phyloP scores from a whole-genome alignment of 2,113 vertebrate genomes.

The Campylomormyrus numenius region DNA sequence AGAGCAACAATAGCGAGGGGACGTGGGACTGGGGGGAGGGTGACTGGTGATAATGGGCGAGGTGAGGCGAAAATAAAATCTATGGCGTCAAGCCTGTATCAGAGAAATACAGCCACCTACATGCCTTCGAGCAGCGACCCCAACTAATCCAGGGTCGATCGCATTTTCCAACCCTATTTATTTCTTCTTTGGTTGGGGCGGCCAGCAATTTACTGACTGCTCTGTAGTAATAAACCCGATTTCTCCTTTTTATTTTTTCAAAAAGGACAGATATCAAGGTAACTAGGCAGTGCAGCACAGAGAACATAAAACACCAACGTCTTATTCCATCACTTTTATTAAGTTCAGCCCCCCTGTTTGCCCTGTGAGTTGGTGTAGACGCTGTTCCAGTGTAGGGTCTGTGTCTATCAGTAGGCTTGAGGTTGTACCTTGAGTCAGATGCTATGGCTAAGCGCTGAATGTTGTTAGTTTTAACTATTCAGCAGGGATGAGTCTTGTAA shows the following conservation, averaged over 20 bases:
- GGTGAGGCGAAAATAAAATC: not conserved
- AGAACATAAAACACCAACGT: not conserved
- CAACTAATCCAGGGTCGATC: conserved; percentile 1
- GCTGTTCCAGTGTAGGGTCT: not conserved
- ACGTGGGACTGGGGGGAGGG: not conserved
- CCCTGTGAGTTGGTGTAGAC: not conserved
- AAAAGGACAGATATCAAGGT: conserved; percentile 23
- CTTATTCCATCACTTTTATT: conserved; percentile 12
- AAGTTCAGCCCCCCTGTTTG: not conserved
- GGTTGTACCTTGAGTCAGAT: not conserved
- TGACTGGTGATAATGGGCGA: not conserved
- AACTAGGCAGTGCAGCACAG: not conserved
- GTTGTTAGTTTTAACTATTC: not conserved
- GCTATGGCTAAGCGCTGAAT: not conserved
- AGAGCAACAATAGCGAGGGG: not conserved
- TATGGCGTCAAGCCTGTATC: not conserved
- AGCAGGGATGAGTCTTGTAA: not conserved
- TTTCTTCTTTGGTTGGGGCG: conserved; percentile 7
- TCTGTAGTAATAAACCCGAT: conserved; percentile 16
- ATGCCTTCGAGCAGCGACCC: not conserved
- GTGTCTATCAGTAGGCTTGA: not conserved
- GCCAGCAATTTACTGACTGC: conserved; percentile 24
- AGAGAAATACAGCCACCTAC: not conserved
- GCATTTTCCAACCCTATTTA: conserved; percentile 14
- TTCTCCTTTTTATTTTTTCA: conserved; percentile 21